These are phyloP conservation scores for Okamejei kenojei DNA, from an alignment of 2,797 vertebrate genomes.

Conservation along the genomic window DNA sequence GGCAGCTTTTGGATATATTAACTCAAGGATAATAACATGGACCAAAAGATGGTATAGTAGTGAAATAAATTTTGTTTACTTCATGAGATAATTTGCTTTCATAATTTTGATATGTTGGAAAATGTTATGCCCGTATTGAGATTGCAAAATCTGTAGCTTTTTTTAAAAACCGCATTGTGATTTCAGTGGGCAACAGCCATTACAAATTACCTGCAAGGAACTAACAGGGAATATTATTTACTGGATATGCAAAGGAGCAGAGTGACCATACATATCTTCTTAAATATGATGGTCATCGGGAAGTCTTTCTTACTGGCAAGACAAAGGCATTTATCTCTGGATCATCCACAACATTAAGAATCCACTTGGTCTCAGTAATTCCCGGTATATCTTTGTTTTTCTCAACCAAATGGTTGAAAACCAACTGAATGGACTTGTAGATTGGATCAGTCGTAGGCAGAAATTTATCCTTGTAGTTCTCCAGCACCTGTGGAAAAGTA, in stretches of 20 bases:
- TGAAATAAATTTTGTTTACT: not conserved
- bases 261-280: not conserved
- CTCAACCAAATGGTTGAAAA: conserved; percentile 67
- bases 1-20: not conserved
- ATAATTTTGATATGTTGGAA: not conserved
- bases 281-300: not conserved
- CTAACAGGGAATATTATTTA: too few relatives aligned
- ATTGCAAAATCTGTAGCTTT: too few relatives aligned
- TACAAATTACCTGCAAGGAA: too few relatives aligned
- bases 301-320: conserved; percentile 71
- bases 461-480: conserved; percentile 66
- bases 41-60: not conserved
- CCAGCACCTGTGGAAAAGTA: conserved; percentile 66
- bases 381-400: conserved; percentile 80
- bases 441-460: conserved; percentile 66
- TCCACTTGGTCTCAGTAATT: conserved; percentile 68
- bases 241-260: too few relatives aligned
- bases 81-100: not conserved
- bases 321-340: conserved; percentile 77
- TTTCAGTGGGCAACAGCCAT: too few relatives aligned
- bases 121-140: too few relatives aligned
- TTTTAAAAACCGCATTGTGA: too few relatives aligned
- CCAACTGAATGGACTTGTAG: conserved; percentile 67
- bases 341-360: conserved; percentile 74
- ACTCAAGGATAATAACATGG: not conserved